These are phyloP conservation scores for Chaenogobius annularis DNA, from an alignment of 2,113 vertebrate species.

Conservation along the genomic window DNA sequence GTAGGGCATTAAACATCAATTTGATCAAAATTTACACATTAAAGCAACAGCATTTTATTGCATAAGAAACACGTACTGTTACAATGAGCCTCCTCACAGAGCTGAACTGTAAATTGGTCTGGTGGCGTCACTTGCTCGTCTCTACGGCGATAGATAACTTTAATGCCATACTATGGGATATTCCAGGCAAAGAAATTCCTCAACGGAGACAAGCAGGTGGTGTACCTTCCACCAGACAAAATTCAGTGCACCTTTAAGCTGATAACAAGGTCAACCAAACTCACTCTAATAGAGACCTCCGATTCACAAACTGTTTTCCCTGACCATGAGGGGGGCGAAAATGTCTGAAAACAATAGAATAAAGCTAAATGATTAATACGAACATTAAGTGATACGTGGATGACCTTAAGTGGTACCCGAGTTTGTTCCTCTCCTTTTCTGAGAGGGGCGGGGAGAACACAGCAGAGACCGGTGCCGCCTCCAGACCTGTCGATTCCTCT, in stretches of 20 bases:
- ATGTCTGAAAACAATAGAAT: constrained; percentile 65
- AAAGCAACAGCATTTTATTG: too few species aligned
- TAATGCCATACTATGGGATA: too few species aligned
- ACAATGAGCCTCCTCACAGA: too few species aligned
- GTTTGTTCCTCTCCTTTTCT: constrained; percentile 82
- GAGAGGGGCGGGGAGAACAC: constrained; percentile 73
- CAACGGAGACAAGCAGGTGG: not conserved
- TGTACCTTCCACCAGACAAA: too few species aligned
- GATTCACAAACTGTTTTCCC: constrained; percentile 87
- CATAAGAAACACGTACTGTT: too few species aligned
- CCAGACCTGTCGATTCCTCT: constrained; percentile 82
- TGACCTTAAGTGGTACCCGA: constrained; percentile 71
- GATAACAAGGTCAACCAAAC: constrained; percentile 48
- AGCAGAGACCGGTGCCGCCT: constrained; percentile 73
- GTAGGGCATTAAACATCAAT: not conserved
- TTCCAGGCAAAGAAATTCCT: not conserved
- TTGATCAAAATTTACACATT: not conserved
- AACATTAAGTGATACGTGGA: not conserved
- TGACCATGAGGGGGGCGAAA: constrained; percentile 81
- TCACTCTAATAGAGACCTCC: constrained; percentile 93
- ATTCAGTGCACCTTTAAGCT: not conserved
- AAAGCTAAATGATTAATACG: not conserved
- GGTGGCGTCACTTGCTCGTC: not conserved
- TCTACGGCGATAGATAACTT: not conserved
- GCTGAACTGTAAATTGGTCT: not conserved